phyloP scores from a whole-genome alignment of 2,797 vertebrate species.

The Cryptoblepharus egeriae region DNA sequence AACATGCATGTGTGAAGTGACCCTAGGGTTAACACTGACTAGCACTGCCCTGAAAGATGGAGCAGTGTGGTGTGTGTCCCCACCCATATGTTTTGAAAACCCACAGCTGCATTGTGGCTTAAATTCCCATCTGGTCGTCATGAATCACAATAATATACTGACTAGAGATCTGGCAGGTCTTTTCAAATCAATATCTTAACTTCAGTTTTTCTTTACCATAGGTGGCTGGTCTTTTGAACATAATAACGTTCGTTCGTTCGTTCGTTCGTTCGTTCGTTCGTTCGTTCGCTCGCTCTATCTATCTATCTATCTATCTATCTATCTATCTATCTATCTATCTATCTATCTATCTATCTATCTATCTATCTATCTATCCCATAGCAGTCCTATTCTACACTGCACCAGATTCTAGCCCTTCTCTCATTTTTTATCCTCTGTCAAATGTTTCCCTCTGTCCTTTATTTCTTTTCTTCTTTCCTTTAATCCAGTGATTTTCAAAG shows the following conservation, averaged over 20 bases:
- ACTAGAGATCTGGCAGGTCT: not conserved
- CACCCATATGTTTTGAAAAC: conserved; percentile 20
- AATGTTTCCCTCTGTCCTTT: not conserved
- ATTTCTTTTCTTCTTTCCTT: not conserved
- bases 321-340: too few relatives aligned
- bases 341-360: too few relatives aligned
- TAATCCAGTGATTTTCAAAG: not conserved
- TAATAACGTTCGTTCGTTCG: too few relatives aligned
- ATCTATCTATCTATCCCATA: too few relatives aligned
- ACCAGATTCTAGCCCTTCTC: not conserved
- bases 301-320: too few relatives aligned
- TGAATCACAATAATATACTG: too few relatives aligned
- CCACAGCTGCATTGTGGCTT: not conserved
- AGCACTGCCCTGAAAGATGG: not conserved
- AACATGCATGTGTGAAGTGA: not conserved
- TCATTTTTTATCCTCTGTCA: not conserved
- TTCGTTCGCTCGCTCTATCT: too few relatives aligned
- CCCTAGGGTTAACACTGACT: not conserved
- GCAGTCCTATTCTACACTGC: too few relatives aligned
- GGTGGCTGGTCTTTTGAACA: too few relatives aligned
- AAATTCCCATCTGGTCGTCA: too few relatives aligned
- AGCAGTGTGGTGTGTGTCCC: not conserved
- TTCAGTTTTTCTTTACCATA: not conserved
- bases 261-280: too few relatives aligned
- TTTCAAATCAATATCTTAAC: not conserved